A percentile compares a stretch with the other conserved stretches of the same genome.
These are phyloP conservation scores for Mantis religiosa DNA, from an alignment of 2,888 invertebrate species.

Conservation along the genomic window DNA sequence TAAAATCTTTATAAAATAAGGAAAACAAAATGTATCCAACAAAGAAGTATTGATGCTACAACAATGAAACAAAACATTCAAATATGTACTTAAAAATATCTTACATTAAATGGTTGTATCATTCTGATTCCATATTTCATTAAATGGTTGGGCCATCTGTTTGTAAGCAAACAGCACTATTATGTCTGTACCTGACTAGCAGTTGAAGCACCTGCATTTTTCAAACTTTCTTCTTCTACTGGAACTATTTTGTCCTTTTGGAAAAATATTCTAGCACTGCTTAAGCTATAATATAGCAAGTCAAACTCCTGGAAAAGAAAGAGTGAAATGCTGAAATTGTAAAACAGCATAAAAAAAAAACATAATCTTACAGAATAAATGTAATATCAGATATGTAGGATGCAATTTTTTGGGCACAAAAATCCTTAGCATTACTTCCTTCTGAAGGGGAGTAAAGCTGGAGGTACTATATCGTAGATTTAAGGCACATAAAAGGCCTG, in stretches of 20 bases:
- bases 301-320: conserved; percentile 74
- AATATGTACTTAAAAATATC: background rate
- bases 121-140: background rate
- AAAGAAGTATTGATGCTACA: background rate
- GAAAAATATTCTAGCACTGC: conserved; percentile 94
- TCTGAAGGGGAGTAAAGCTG: too few species aligned
- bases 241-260: conserved; percentile 44
- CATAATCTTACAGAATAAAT: background rate
- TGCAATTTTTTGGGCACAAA: too few species aligned
- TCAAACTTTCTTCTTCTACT: conserved; percentile 5
- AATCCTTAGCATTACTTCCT: too few species aligned
- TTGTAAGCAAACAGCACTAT: background rate
- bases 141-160: background rate
- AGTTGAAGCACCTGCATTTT: background rate
- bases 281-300: conserved; percentile 83
- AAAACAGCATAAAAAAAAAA: background rate
- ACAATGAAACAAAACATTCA: background rate
- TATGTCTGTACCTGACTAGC: background rate
- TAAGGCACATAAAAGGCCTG: too few species aligned
- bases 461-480: too few species aligned
- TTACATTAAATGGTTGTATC: too few species aligned
- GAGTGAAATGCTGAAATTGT: conserved; percentile 19
- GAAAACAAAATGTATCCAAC: background rate
- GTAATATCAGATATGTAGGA: background rate
- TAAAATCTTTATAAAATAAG: background rate